Conservation (phyloP, 2,797 vertebrate genomes). For the Syncerus caffer region DNA sequence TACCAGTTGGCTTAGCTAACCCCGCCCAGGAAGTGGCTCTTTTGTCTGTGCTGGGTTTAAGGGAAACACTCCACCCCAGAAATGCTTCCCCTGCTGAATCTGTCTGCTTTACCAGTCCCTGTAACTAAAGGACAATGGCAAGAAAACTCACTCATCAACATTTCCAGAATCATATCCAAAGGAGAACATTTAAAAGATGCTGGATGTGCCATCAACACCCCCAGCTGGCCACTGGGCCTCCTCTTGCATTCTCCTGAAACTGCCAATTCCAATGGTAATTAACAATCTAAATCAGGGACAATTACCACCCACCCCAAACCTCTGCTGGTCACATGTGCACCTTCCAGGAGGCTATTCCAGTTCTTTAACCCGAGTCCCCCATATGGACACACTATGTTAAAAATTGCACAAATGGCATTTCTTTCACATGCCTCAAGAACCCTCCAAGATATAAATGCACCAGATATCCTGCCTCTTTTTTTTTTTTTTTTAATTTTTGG, state of each 20-base stretch:
- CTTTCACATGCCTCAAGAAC: not conserved
- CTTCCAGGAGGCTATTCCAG: not conserved
- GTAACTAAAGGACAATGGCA: not conserved
- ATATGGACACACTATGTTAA: not conserved
- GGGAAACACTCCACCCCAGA: not conserved
- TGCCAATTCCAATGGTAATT: not conserved
- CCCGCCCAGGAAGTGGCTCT: not conserved
- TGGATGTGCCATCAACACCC: not conserved
- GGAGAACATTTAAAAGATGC: not conserved
- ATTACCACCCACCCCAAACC: accelerated
- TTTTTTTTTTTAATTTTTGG: not conserved
- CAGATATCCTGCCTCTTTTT: not conserved
- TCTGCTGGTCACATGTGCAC: not conserved
- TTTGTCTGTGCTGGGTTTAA: not conserved
- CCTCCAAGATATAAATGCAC: not conserved
- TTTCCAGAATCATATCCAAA: not conserved
- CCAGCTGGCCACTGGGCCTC: not conserved
- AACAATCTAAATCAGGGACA: not conserved
- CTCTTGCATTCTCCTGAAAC: not conserved
- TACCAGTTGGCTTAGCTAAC: not conserved
- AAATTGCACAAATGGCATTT: not conserved
- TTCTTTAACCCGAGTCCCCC: not conserved
- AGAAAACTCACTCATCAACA: not conserved
- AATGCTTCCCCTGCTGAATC: not conserved
- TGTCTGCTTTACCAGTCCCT: not conserved